Evolutionary conservation across 1,140 invertebrate genomes (phyloP), one percentile per base, ranked within the genome.

Genomic region (Heliconius melpomene): DNA sequence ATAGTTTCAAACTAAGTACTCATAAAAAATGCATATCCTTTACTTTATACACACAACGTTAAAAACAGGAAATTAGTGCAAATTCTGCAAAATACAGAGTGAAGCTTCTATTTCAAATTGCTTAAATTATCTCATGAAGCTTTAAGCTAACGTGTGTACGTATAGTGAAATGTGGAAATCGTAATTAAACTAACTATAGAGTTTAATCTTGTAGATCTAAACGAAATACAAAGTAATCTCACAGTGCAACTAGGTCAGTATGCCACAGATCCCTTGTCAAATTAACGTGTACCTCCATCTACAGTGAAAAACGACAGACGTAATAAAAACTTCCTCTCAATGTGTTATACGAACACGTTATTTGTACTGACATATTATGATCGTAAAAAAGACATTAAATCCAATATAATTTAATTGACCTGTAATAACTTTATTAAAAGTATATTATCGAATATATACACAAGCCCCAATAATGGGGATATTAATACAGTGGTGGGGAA

Each of bases 231-330:
- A 76, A 75, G 78, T 81, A 82, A 79, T 80, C 75, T 78, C 75
- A 75, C 75, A 72, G 52, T 26, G 84, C 88, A 90, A 88, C 83
- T 90, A 83, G 89, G 89, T 87, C 89, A 88, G 81, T 83, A 77
- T 85, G 84, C 82, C 86, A 82, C 46, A 82, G 88, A 89, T 88
- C 90, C 90, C 90, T 87, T 91, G 90, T 92, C 90, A 92, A 92
- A 92, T 91, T 92, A 92, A 90, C 89, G 89, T 86, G 85, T 84
- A 80, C 87, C 84, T 87, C 83, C 90, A 86, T 88, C 88, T 90
- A 32, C 50, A 50, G 82, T 91, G 90, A 92, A 89, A 91, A 91
- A 92, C 88, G 89, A 89, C 83, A 86, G 78, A 86, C 87, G 86
- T 87, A 86, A 89, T 90, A 90, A 91, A 92, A 91, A 91, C 85